phyloP scores from a whole-genome alignment of 2,888 invertebrate genomes.

The Micoletzkya japonica region DNA sequence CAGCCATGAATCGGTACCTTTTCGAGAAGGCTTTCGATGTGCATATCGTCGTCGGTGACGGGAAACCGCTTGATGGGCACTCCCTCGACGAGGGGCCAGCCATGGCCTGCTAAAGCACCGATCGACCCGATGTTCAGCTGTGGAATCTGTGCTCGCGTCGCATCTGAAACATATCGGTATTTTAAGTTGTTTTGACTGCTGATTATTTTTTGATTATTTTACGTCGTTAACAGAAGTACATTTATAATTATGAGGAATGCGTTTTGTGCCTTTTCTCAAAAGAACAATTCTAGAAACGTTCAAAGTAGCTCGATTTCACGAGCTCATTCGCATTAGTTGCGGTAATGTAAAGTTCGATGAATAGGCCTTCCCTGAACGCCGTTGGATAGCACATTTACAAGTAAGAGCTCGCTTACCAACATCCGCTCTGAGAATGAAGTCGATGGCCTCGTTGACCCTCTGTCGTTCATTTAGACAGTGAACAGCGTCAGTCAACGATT shows the following conservation, averaged over 20 bases:
- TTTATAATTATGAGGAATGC: too few species aligned
- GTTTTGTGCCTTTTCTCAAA: too few species aligned
- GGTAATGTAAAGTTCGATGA: too few species aligned
- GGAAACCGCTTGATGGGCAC: slow-evolving; percentile 12
- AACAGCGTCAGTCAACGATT: slow-evolving; percentile 42
- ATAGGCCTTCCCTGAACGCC: background rate
- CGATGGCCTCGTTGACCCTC: slow-evolving; percentile 37
- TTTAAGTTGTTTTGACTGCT: background rate
- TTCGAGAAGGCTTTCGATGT: slow-evolving; percentile 10
- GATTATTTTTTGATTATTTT: too few species aligned
- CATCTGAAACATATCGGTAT: background rate
- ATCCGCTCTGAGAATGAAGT: slow-evolving; percentile 35
- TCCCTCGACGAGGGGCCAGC: slow-evolving; percentile 12
- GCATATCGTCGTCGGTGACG: slow-evolving; percentile 5
- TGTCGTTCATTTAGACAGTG: slow-evolving; percentile 39
- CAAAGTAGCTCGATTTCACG: too few species aligned
- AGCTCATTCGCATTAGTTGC: too few species aligned
- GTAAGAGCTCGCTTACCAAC: slow-evolving; percentile 31
- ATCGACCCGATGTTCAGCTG: slow-evolving; percentile 17
- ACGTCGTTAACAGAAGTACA: too few species aligned
- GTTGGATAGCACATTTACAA: background rate
- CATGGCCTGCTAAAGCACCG: slow-evolving; percentile 27
- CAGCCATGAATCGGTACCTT: slow-evolving; percentile 21
- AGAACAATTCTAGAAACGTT: too few species aligned
- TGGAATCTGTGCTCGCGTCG: slow-evolving; percentile 7